phyloP scores from a whole-genome alignment of 2,888 invertebrate genomes.

The Cepaea hortensis region DNA sequence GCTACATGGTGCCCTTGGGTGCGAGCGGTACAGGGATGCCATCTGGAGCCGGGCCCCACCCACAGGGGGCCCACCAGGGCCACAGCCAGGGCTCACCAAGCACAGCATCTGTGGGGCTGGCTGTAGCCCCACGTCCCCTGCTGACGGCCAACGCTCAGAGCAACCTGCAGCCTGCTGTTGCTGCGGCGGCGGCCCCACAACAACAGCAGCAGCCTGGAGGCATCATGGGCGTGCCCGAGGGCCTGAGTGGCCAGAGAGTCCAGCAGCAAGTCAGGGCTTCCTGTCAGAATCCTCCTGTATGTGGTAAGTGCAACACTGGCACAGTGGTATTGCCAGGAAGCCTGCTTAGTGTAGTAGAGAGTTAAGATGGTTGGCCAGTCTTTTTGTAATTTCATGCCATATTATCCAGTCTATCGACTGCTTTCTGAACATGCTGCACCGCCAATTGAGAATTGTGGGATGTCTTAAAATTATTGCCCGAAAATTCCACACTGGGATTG shows the following conservation, averaged over 20 bases:
- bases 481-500: too few relatives aligned
- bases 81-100: conserved; percentile 15
- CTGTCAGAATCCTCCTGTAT: conserved; percentile 1
- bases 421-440: too few relatives aligned
- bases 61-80: conserved; percentile 18
- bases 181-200: background rate
- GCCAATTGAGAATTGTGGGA: too few relatives aligned
- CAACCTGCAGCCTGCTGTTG: conserved; percentile 21
- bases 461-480: too few relatives aligned
- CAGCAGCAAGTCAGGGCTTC: conserved; percentile 22
- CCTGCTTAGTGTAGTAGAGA: too few relatives aligned
- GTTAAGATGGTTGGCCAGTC: too few relatives aligned
- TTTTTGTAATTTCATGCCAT: too few relatives aligned
- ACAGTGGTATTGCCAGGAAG: too few relatives aligned
- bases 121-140: conserved; percentile 32
- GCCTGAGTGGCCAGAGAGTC: conserved; percentile 1
- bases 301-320: background rate
- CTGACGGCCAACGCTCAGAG: conserved; percentile 22
- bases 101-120: conserved; percentile 8
- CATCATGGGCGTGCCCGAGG: conserved; percentile 19
- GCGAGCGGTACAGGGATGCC: conserved; percentile 21
- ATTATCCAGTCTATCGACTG: too few relatives aligned
- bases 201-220: background rate
- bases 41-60: conserved; percentile 9
- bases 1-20: conserved; percentile 14